Base-by-base conservation (phyloP, 2,888 invertebrate genomes). In the Tenthredo livida region DNA sequence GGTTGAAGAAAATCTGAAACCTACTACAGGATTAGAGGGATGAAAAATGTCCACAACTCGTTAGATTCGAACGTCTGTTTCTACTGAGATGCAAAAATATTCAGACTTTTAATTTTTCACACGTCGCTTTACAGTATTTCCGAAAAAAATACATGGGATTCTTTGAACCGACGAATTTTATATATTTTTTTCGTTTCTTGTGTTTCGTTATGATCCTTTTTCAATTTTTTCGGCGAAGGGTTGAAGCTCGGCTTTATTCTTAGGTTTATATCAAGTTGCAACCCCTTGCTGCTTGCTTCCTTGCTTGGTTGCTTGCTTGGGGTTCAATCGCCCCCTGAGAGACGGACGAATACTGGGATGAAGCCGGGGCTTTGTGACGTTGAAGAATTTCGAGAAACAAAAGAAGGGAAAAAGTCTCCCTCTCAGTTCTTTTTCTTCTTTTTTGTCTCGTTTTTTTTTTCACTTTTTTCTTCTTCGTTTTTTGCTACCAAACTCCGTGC, bases 371-470 rank as follows among this genome's bases (percentile, higher is more conserved):
- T 77, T 77, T 77, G 77, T 54, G 47, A 77, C 77, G 77, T 80
- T 80, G 80, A 80, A 80, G 80, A 80, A 80, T 80, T 80, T 80
- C 17, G 80, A 50, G n/a, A 80, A 80, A 80, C 80, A 80, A 80
- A 80, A 40, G 47, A 25, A 80, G 12, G 77, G 21, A 73, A 73
- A 73, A 43, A 73, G 40, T n/a, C 21, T 73, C n/a, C 40, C n/a
- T 21, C 43, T 43, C 40, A 6, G 29, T 33, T 9, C 50, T 29
- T 54, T 17, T 33, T 33, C n/a, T 29, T 10, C 15, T 17, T 54
- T 10, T 72, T 33, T 21, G 6, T 3, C 37, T 40, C 33, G 5
- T 15, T 33, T 33, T 67, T 33, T 67, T 17, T 25, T 29, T 65
- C 40, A 12, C 25, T 70, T 37, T 17, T n/a, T 70, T 37, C 4